phyloP scores from a whole-genome alignment of 2,797 vertebrate genomes.

The Xenentodon cancila region DNA sequence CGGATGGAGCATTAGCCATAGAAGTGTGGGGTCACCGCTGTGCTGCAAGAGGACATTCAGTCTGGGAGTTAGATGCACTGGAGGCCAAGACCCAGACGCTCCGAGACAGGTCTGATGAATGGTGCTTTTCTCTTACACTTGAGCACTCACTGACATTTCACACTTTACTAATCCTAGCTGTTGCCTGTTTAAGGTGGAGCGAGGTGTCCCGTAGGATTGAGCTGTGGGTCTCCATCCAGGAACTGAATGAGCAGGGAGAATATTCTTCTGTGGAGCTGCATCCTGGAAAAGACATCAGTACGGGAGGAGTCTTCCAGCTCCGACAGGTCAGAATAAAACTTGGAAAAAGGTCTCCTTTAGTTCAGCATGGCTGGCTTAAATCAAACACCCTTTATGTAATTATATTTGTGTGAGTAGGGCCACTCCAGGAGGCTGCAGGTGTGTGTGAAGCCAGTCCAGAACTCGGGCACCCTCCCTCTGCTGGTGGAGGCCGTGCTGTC shows the following conservation, averaged over 20 bases:
- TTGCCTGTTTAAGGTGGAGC: conserved; percentile 86
- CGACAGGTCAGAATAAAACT: conserved; percentile 85
- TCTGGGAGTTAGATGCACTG: conserved; percentile 92
- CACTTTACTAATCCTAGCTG: conserved; percentile 12
- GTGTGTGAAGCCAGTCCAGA: conserved; percentile 91
- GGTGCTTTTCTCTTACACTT: background rate
- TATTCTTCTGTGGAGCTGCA: conserved; percentile 93
- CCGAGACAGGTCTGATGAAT: conserved; percentile 86
- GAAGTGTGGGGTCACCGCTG: conserved; percentile 99
- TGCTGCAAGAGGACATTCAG: conserved; percentile 88
- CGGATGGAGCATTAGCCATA: conserved; percentile 93
- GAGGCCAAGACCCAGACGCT: conserved; percentile 93
- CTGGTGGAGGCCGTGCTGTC: conserved; percentile 95
- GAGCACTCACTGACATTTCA: conserved; percentile 4
- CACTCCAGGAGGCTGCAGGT: conserved; percentile 96
- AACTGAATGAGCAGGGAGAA: conserved; percentile 95
- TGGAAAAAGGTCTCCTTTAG: conserved; percentile 10
- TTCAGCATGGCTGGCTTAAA: conserved; percentile 9
- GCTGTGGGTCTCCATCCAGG: conserved; percentile 93
- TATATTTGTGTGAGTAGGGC: conserved; percentile 79
- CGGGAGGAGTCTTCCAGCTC: conserved; percentile 95
- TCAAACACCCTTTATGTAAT: conserved; percentile 17
- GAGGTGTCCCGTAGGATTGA: conserved; percentile 96
- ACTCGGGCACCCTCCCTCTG: conserved; percentile 94
- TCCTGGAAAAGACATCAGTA: conserved; percentile 93